Conservation (phyloP, 2,113 vertebrate genomes). For the Stigmatopora nigra region DNA sequence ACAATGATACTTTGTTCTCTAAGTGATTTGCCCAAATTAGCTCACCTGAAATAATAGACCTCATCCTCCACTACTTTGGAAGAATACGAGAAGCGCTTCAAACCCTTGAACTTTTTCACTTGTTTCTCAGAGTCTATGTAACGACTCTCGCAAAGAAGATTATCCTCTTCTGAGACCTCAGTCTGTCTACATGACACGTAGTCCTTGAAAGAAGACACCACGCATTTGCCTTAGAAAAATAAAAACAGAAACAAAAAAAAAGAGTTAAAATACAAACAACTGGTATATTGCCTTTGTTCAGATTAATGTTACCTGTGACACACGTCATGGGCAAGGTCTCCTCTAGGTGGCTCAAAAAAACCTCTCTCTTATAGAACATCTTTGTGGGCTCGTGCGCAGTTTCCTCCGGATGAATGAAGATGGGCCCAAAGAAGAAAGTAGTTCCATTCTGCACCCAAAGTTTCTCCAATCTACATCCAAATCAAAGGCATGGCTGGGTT, state of each 20-base stretch:
- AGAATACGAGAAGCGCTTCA: slow-evolving; percentile 94
- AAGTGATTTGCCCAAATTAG: background rate
- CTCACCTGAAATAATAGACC: slow-evolving; percentile 93
- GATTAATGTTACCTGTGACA: slow-evolving; percentile 75
- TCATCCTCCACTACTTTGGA: slow-evolving; percentile 98
- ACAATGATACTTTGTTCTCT: background rate
- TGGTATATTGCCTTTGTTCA: background rate
- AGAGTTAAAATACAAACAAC: background rate
- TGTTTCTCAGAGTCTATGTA: slow-evolving; percentile 93
- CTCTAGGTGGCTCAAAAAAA: slow-evolving; percentile 92
- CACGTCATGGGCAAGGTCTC: slow-evolving; percentile 90
- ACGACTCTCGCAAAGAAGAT: slow-evolving; percentile 93
- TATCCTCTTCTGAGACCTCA: slow-evolving; percentile 83
- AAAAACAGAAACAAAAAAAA: background rate
- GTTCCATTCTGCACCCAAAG: slow-evolving; percentile 90
- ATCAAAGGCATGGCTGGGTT: background rate
- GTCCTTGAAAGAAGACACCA: slow-evolving; percentile 93
- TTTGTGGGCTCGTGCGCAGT: slow-evolving; percentile 96
- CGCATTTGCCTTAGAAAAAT: slow-evolving; percentile 81
- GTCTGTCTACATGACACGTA: slow-evolving; percentile 95
- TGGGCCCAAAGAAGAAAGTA: slow-evolving; percentile 90
- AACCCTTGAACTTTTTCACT: slow-evolving; percentile 96
- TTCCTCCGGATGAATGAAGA: slow-evolving; percentile 96
- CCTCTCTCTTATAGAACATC: slow-evolving; percentile 99
- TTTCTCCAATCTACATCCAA: slow-evolving; percentile 76